These are phyloP conservation scores for Bursaphelenchus mucronatus DNA, from an alignment of 1,140 invertebrate genomes.

Conservation along the genomic window DNA sequence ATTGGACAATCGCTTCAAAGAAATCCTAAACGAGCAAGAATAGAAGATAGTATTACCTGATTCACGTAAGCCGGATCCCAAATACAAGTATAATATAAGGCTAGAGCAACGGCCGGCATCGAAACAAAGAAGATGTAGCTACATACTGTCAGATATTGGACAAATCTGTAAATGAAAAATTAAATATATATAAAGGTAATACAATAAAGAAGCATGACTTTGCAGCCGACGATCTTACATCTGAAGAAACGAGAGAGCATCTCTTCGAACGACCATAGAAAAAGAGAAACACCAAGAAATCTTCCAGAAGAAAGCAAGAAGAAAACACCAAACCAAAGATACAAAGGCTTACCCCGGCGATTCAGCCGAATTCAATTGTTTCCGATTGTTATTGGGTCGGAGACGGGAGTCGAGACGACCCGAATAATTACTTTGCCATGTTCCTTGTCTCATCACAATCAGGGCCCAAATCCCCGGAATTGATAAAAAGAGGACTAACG, in stretches of 20 bases:
- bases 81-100: slow-evolving; percentile 15
- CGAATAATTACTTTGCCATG: slow-evolving; percentile 12
- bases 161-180: neutral
- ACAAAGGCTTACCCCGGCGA: no score
- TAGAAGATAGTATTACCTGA: neutral
- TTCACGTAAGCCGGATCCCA: slow-evolving; percentile 16
- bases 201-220: neutral
- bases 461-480: neutral
- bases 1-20: no score
- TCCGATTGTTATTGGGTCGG: slow-evolving; percentile 8
- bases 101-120: slow-evolving; percentile 8
- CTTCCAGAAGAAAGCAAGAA: neutral
- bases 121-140: slow-evolving; percentile 15
- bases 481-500: slow-evolving; percentile 1
- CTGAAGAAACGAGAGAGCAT: no score
- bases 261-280: no score
- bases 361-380: neutral
- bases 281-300: slow-evolving; percentile 2
- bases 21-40: neutral
- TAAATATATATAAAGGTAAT: neutral
- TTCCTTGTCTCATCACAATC: slow-evolving; percentile 9
- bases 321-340: no score
- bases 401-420: slow-evolving; percentile 9
- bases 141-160: slow-evolving; percentile 16
- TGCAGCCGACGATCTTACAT: no score